Evolutionary conservation across 2,113 vertebrate genomes (phyloP).

Genomic region (Dolichallabes microphthalmus): DNA sequence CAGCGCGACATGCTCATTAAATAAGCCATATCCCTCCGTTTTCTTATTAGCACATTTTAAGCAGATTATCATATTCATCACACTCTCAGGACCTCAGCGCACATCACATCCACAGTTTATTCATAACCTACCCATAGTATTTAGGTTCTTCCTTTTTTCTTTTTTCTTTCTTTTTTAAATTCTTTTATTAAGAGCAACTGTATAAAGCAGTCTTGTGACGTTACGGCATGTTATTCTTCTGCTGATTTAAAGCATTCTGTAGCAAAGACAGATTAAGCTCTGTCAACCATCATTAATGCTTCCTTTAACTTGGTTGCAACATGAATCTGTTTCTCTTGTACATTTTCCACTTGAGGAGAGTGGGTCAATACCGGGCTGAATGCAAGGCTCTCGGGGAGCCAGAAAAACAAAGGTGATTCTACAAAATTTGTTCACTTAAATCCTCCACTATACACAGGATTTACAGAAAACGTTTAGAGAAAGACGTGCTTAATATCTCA

Average conservation of each 20-base stretch:
- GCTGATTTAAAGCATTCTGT: conserved; percentile 44
- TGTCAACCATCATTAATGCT: conserved; percentile 56
- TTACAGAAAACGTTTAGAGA: conserved; percentile 19
- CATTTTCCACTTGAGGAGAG: conserved; percentile 58
- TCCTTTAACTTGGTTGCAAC: conserved; percentile 32
- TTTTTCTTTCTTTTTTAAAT: too few relatives aligned
- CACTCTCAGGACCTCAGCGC: neutral
- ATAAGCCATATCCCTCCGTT: neutral
- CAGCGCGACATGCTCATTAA: conserved; percentile 38
- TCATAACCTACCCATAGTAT: neutral
- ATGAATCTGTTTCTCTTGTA: conserved; percentile 58
- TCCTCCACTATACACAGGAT: conserved; percentile 17
- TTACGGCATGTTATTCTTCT: conserved; percentile 33
- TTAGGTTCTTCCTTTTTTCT: too few relatives aligned
- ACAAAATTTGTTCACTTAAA: conserved; percentile 18
- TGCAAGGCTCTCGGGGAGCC: conserved; percentile 27
- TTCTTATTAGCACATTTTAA: neutral
- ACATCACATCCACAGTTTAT: neutral
- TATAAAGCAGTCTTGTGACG: neutral
- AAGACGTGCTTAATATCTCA: neutral
- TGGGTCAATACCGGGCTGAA: conserved; percentile 55
- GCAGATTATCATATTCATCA: neutral
- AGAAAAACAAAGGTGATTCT: conserved; percentile 33
- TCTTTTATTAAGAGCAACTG: neutral
- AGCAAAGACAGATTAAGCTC: conserved; percentile 54